Evolutionary conservation across 2,888 invertebrate species (phyloP).

Genomic region (Drosophila mulleri): DNA sequence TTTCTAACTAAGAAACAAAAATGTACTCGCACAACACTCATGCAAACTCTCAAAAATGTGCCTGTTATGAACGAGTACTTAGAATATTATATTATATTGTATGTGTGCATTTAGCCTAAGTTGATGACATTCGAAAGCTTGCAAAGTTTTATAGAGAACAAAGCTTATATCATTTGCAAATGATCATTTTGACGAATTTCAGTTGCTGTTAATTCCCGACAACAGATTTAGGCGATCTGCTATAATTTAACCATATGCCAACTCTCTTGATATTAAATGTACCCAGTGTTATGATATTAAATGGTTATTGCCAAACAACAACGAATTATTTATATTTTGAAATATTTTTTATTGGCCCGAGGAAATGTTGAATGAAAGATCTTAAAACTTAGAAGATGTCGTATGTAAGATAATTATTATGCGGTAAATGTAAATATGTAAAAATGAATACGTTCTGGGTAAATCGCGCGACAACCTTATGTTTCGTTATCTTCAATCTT

Average conservation of each 20-base stretch:
- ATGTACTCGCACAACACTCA: conserved; percentile 35
- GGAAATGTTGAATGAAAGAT: conserved; percentile 36
- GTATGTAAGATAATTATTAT: conserved; percentile 50
- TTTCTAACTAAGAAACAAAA: conserved; percentile 9
- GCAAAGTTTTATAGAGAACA: conserved; percentile 6
- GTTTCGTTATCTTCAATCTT: conserved; percentile 99
- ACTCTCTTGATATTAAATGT: conserved; percentile 18
- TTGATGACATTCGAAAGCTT: conserved; percentile 25
- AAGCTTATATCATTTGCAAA: conserved; percentile 22
- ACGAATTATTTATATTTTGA: conserved; percentile 9
- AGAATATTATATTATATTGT: conserved; percentile 35
- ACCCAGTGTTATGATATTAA: conserved; percentile 60
- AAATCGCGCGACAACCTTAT: conserved; percentile 78
- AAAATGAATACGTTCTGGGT: conserved; percentile 43
- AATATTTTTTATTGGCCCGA: conserved; percentile 53
- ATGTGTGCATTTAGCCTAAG: conserved; percentile 24
- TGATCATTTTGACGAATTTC: conserved; percentile 4
- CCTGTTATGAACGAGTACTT: conserved; percentile 59
- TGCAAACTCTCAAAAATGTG: conserved; percentile 56
- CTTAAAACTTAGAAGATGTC: conserved; percentile 57
- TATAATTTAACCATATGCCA: conserved; percentile 16
- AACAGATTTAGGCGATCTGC: conserved; percentile 5
- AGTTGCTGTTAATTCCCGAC: not conserved
- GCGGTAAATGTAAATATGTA: conserved; percentile 25
- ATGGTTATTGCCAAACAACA: conserved; percentile 57